Conservation (phyloP, 2,888 invertebrate species). For the Amiota minor region DNA sequence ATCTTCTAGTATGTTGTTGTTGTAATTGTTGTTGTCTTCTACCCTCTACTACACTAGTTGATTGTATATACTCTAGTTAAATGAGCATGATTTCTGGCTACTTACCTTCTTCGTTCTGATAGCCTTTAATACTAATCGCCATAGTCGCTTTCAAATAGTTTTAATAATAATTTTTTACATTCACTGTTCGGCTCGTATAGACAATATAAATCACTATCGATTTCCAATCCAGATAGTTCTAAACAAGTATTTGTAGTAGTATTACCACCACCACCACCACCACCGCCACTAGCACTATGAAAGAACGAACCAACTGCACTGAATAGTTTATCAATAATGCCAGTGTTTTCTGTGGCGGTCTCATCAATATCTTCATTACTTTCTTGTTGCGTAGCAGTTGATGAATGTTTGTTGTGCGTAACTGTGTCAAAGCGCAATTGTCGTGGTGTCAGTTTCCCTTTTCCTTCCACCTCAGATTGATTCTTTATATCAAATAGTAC, state of each 20-base stretch:
- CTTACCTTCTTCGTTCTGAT: constrained; percentile 70
- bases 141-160: constrained; percentile 71
- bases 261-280: constrained; percentile 37
- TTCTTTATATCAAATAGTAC: constrained; percentile 68
- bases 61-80: neutral
- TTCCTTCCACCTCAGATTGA: constrained; percentile 40
- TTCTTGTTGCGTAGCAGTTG: constrained; percentile 19
- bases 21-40: neutral
- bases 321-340: constrained; percentile 63
- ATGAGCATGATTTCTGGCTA: constrained; percentile 22
- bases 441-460: constrained; percentile 2
- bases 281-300: constrained; percentile 38
- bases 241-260: constrained; percentile 19
- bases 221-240: constrained; percentile 35
- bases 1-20: neutral
- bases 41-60: neutral
- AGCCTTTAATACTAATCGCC: constrained; percentile 70
- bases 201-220: constrained; percentile 57
- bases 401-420: neutral
- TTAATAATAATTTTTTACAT: constrained; percentile 68
- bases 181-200: constrained; percentile 63
- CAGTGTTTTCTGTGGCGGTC: constrained; percentile 27
- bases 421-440: constrained; percentile 17
- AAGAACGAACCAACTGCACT: constrained; percentile 67
- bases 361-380: constrained; percentile 48